These are phyloP conservation scores for Ovis canadensis DNA, from an alignment of 2,113 vertebrate genomes.

Conservation along the genomic window DNA sequence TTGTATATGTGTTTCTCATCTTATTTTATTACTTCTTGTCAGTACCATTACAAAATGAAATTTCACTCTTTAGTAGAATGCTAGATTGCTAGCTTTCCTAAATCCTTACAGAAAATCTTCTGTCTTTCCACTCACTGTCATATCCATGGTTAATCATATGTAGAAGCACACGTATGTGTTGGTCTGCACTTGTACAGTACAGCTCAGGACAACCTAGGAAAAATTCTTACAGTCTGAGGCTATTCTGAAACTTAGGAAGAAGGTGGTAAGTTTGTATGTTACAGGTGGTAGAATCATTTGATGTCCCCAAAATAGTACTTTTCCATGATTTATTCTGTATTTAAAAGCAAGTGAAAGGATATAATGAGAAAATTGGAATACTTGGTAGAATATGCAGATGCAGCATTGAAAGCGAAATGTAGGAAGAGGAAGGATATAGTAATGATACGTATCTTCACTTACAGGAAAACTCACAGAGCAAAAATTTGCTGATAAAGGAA, in stretches of 20 bases:
- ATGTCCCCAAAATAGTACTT: not conserved
- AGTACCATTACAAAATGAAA: not conserved
- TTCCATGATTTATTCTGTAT: not conserved
- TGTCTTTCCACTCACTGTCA: not conserved
- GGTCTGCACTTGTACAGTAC: not conserved
- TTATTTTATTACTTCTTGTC: not conserved
- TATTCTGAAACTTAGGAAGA: not conserved
- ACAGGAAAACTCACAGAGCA: not conserved
- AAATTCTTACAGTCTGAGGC: not conserved
- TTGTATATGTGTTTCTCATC: not conserved
- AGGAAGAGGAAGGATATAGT: not conserved
- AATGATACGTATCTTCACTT: conserved; percentile 10
- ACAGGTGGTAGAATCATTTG: not conserved
- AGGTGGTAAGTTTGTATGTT: not conserved
- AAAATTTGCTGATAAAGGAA: not conserved
- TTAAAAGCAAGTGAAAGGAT: not conserved
- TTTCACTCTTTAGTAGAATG: not conserved
- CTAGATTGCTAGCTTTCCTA: not conserved
- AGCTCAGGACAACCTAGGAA: not conserved
- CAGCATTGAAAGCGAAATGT: not conserved
- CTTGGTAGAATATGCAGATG: not conserved
- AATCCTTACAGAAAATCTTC: not conserved
- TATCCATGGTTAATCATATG: not conserved
- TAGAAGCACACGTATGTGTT: accelerated
- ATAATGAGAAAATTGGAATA: not conserved